A percentile compares a stretch with the other conserved stretches of the same genome.
phyloP scores from a whole-genome alignment of 2,888 invertebrate genomes.

The Cataglyphis livida region DNA sequence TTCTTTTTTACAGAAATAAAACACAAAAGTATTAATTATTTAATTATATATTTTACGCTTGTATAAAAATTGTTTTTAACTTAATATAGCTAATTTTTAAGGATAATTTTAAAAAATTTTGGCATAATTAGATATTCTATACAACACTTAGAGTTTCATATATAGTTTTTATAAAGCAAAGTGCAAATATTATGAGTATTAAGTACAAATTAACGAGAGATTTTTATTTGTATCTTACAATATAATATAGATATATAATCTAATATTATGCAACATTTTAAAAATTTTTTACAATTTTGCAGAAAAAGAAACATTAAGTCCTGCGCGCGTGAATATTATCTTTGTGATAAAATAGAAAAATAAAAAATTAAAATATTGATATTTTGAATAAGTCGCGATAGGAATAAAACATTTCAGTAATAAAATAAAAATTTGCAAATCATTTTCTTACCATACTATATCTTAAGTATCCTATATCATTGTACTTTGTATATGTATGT shows the following conservation, averaged over 20 bases:
- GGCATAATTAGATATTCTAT: not conserved
- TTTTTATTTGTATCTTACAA: conserved; percentile 17
- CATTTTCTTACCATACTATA: not conserved
- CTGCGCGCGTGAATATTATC: not conserved
- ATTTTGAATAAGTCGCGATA: not conserved
- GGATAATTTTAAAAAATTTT: not conserved
- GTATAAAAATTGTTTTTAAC: conserved; percentile 29
- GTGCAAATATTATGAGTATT: conserved; percentile 57
- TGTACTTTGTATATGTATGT: conserved; percentile 27
- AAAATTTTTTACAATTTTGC: conserved; percentile 8
- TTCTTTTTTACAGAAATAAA: conserved; percentile 3
- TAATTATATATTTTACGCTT: conserved; percentile 40
- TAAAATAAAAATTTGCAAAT: not conserved
- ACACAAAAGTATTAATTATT: conserved; percentile 8
- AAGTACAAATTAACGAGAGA: conserved; percentile 59
- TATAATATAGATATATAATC: conserved; percentile 7
- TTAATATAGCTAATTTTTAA: conserved; percentile 11
- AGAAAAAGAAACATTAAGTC: not conserved
- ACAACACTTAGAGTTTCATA: not conserved
- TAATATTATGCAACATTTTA: not conserved
- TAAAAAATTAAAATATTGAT: conserved; percentile 2
- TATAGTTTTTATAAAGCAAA: conserved; percentile 1
- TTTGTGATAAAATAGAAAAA: not conserved
- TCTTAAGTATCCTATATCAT: not conserved
- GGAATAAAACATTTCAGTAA: not conserved